Evolutionary conservation across 2,888 invertebrate genomes (phyloP).

Genomic region (Ferdinandea cuprea): DNA sequence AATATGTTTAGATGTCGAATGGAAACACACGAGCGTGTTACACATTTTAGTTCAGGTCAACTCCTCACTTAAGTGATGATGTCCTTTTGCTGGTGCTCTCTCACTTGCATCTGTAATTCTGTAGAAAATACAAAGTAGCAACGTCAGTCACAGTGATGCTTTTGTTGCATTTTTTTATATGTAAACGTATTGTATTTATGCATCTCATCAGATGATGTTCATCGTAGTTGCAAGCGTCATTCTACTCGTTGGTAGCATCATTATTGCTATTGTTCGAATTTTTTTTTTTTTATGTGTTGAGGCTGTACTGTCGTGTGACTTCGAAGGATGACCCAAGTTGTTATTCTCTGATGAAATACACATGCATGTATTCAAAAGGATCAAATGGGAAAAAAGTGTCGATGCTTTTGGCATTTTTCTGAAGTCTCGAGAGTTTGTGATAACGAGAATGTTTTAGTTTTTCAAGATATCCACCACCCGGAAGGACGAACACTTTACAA

Average conservation of each 20-base stretch:
- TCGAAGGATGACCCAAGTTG: slow-evolving; percentile 7
- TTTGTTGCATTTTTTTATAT: background rate
- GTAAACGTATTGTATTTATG: slow-evolving; percentile 29
- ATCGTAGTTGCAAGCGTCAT: slow-evolving; percentile 9
- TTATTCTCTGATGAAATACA: slow-evolving; percentile 20
- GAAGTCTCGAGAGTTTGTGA: background rate
- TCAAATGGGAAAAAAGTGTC: slow-evolving; percentile 6
- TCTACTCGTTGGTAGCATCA: slow-evolving; percentile 24
- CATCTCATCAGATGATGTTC: slow-evolving; percentile 43
- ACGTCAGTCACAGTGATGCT: slow-evolving; percentile 31
- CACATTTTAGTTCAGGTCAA: slow-evolving; percentile 55
- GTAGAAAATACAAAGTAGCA: slow-evolving; percentile 51
- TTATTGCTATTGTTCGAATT: slow-evolving; percentile 40
- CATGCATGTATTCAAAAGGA: slow-evolving; percentile 19
- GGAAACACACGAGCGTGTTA: slow-evolving; percentile 32
- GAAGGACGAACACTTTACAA: background rate
- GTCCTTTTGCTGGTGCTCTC: background rate
- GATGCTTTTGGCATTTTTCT: background rate
- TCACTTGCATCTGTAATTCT: slow-evolving; percentile 25
- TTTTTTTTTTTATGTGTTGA: slow-evolving; percentile 8
- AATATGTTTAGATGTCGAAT: slow-evolving; percentile 2
- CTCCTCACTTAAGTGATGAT: slow-evolving; percentile 31
- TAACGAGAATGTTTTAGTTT: slow-evolving; percentile 26
- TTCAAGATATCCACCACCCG: background rate
- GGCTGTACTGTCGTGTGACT: background rate